Conservation (phyloP, 2,888 invertebrate species). For the Itoplectis maculator region DNA sequence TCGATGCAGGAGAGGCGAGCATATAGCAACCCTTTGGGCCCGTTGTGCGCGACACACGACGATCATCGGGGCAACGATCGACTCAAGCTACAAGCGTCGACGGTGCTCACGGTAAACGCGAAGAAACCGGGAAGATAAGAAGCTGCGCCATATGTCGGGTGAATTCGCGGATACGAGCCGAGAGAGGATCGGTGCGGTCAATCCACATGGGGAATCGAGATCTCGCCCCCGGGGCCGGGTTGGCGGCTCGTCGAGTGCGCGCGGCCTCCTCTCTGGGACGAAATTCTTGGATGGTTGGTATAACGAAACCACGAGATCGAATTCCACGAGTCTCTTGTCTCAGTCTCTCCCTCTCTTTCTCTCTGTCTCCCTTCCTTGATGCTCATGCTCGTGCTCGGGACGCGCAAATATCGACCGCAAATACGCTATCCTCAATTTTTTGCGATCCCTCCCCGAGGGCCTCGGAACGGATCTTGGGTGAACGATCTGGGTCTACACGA, state of each 20-base stretch:
- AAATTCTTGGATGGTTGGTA: constrained; percentile 54
- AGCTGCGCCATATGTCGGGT: constrained; percentile 63
- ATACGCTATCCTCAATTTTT: constrained; percentile 65
- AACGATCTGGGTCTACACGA: constrained; percentile 63
- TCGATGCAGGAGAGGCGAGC: too few relatives aligned
- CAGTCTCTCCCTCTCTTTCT: too few relatives aligned
- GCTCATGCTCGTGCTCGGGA: constrained; percentile 40
- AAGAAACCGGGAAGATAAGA: constrained; percentile 56
- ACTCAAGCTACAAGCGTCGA: too few relatives aligned
- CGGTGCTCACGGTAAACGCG: constrained; percentile 43
- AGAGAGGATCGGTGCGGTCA: constrained; percentile 45
- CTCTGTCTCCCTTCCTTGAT: constrained; percentile 35
- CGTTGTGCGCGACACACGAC: constrained; percentile 4
- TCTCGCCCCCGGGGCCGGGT: constrained; percentile 33
- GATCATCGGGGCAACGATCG: constrained; percentile 42
- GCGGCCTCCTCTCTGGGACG: constrained; percentile 31
- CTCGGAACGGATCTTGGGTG: constrained; percentile 61
- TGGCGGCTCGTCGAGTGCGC: neutral
- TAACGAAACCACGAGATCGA: constrained; percentile 76
- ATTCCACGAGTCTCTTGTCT: constrained; percentile 74
- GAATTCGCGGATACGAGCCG: constrained; percentile 34
- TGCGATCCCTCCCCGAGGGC: constrained; percentile 42
- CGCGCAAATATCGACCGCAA: constrained; percentile 67
- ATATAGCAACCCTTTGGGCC: too few relatives aligned
- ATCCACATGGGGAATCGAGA: constrained; percentile 64